These are phyloP conservation scores for Takifugu bimaculatus DNA, from an alignment of 2,113 vertebrate species.

Conservation along the genomic window DNA sequence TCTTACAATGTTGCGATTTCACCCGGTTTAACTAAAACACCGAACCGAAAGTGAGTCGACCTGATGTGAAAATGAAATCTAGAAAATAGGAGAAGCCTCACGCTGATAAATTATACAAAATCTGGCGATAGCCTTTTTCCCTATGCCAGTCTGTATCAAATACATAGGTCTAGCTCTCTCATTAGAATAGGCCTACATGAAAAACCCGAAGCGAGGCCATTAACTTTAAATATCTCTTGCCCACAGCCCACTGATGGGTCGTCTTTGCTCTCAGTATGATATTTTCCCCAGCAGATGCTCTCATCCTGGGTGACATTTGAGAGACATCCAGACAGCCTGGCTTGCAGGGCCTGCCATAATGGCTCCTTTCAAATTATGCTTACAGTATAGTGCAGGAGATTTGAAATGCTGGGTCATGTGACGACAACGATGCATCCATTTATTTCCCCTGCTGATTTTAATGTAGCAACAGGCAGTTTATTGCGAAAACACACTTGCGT, in stretches of 20 bases:
- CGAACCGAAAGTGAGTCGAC: too few species aligned
- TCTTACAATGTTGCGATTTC: too few species aligned
- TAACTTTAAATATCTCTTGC: neutral
- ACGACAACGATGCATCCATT: neutral
- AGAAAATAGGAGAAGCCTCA: too few species aligned
- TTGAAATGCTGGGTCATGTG: neutral
- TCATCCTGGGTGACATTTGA: conserved; percentile 39
- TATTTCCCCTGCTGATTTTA: neutral
- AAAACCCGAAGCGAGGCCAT: too few species aligned
- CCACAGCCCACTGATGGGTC: neutral
- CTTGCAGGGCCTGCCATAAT: conserved; percentile 20
- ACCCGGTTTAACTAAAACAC: too few species aligned
- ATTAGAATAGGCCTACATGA: too few species aligned
- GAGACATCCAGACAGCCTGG: conserved; percentile 21
- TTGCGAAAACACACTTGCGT: neutral
- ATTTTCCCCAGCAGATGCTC: conserved; percentile 27
- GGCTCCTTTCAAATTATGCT: conserved; percentile 17
- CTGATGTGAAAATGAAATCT: too few species aligned
- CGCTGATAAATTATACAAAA: too few species aligned
- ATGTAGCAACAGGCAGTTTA: conserved; percentile 9
- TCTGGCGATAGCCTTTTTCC: too few species aligned
- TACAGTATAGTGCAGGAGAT: conserved; percentile 17
- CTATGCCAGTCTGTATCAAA: too few species aligned
- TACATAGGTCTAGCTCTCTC: too few species aligned
- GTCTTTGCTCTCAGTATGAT: neutral